Conservation (phyloP, 2,113 vertebrate genomes). For the Glaucomys volans region DNA sequence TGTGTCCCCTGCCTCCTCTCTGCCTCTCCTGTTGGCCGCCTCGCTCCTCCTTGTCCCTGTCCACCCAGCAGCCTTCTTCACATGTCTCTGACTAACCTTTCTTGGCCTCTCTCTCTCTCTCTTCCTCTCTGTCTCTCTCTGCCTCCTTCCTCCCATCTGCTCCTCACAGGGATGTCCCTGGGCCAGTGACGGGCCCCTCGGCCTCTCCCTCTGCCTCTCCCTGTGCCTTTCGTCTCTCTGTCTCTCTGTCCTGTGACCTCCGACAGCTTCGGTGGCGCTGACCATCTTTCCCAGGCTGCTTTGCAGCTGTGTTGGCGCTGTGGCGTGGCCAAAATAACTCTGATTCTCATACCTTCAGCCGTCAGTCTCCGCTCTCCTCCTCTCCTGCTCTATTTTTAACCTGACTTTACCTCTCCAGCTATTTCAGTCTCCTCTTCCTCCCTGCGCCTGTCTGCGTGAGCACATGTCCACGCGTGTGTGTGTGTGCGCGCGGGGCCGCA, state of each 20-base stretch:
- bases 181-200: slow-evolving; percentile 75
- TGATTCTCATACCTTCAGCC: slow-evolving; percentile 72
- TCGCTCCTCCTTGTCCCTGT: slow-evolving; percentile 71
- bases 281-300: slow-evolving; percentile 80
- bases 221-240: slow-evolving; percentile 67
- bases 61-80: slow-evolving; percentile 69
- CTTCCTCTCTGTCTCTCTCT: slow-evolving; percentile 30
- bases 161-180: slow-evolving; percentile 79
- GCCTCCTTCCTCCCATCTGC: slow-evolving; percentile 79
- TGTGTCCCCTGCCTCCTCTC: slow-evolving; percentile 81
- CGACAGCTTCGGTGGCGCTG: slow-evolving; percentile 48
- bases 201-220: slow-evolving; percentile 72
- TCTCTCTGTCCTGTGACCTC: slow-evolving; percentile 75
- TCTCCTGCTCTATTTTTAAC: slow-evolving; percentile 84
- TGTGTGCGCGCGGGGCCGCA: rapidly evolving
- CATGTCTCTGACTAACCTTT: slow-evolving; percentile 77
- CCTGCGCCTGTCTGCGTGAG: slow-evolving; percentile 70
- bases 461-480: slow-evolving; percentile 52
- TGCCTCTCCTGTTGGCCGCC: slow-evolving; percentile 86
- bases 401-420: slow-evolving; percentile 86
- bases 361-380: slow-evolving; percentile 57
- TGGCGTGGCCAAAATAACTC: slow-evolving; percentile 78
- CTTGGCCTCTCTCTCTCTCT: slow-evolving; percentile 51
- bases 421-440: slow-evolving; percentile 77
- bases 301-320: slow-evolving; percentile 68